Evolutionary conservation across 1,140 invertebrate genomes (phyloP).

Genomic region (Sipha flava): DNA sequence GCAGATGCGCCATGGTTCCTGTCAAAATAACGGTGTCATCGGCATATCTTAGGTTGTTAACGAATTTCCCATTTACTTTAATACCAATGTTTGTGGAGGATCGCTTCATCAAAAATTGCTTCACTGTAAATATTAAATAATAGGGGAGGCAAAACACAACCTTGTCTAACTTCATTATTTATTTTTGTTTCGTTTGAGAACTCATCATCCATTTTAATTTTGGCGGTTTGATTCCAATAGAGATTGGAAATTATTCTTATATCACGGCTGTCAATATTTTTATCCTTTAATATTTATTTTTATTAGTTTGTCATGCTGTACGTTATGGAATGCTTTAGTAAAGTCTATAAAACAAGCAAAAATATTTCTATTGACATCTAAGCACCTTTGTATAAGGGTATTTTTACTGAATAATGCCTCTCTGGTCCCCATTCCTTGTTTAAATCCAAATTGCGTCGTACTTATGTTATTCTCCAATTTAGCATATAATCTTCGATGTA

Average conservation of each 20-base stretch:
- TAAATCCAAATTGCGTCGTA: too few relatives aligned
- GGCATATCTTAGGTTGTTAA: too few relatives aligned
- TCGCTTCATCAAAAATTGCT: neutral
- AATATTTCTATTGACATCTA: too few relatives aligned
- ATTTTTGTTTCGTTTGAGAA: conserved; percentile 21
- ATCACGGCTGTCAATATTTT: conserved; percentile 1
- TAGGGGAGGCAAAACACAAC: neutral
- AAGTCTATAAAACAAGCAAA: neutral
- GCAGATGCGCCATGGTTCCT: neutral
- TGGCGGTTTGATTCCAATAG: conserved; percentile 29
- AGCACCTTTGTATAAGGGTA: too few relatives aligned
- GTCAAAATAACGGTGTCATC: too few relatives aligned
- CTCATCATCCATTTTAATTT: conserved; percentile 21
- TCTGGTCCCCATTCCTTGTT: too few relatives aligned
- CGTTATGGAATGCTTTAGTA: neutral
- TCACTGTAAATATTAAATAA: conserved; percentile 25
- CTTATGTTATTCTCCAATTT: too few relatives aligned
- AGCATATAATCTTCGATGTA: too few relatives aligned
- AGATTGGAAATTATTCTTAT: conserved; percentile 9
- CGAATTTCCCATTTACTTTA: neutral
- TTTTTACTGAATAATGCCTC: too few relatives aligned
- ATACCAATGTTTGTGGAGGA: too few relatives aligned
- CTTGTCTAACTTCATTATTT: conserved; percentile 3
- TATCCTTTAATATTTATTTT: too few relatives aligned
- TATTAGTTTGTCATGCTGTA: conserved; percentile 35